These are phyloP conservation scores for Tachuris rubrigastra DNA, from an alignment of 2,113 vertebrate species.

Conservation along the genomic window DNA sequence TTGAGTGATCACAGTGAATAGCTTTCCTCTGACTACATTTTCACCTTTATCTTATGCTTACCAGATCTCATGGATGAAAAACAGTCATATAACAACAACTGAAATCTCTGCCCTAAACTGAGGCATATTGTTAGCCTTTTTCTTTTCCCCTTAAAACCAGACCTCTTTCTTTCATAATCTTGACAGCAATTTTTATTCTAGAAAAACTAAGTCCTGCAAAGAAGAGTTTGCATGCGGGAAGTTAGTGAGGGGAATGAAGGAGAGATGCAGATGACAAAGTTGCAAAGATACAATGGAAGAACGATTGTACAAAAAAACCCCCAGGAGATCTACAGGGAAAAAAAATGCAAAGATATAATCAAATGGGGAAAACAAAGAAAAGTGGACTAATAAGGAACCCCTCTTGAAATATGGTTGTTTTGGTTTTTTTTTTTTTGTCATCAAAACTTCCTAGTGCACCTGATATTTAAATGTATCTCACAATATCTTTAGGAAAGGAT, in stretches of 20 bases:
- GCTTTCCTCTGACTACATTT: neutral
- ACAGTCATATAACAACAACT: neutral
- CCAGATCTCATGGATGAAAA: neutral
- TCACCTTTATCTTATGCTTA: neutral
- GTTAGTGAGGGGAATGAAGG: neutral
- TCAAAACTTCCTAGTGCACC: neutral
- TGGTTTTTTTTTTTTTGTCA: neutral
- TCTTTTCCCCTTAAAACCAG: neutral
- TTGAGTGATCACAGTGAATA: neutral
- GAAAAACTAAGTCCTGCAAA: neutral
- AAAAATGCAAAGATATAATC: neutral
- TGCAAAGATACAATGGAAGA: neutral
- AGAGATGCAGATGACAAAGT: neutral
- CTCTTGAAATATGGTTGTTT: neutral
- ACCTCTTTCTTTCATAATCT: neutral
- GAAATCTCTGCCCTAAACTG: neutral
- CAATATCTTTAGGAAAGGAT: neutral
- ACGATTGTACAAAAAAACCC: neutral
- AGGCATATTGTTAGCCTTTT: neutral
- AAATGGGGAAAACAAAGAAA: neutral
- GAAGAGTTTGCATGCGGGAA: neutral
- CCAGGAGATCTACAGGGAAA: neutral
- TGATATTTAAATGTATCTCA: neutral
- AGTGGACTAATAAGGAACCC: rapidly evolving
- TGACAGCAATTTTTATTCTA: neutral